phyloP scores from a whole-genome alignment of 2,888 invertebrate species.

The Pachliopta kotzebuea region DNA sequence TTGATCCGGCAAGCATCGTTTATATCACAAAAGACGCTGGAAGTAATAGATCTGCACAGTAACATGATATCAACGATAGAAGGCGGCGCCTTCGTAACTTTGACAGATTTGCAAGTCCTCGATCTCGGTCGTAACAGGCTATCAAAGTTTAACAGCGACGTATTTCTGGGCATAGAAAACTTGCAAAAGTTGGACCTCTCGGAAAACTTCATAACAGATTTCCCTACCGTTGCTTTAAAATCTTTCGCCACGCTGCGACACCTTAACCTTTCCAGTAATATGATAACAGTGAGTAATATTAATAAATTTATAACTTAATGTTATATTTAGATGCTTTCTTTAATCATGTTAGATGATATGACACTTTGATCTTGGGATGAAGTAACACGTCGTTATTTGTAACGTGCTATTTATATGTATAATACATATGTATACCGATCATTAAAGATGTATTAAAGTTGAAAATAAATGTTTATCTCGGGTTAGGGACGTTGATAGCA shows the following conservation, averaged over 20 bases:
- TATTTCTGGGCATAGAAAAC: conserved; percentile 88
- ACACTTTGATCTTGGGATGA: too few relatives aligned
- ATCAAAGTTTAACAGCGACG: conserved; percentile 90
- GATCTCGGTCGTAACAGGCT: conserved; percentile 90
- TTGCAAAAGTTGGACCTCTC: conserved; percentile 91
- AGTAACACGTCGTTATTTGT: too few relatives aligned
- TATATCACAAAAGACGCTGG: conserved; percentile 83
- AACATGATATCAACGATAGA: conserved; percentile 89
- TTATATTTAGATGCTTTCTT: background rate
- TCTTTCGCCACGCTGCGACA: conserved; percentile 85
- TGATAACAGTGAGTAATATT: conserved; percentile 84
- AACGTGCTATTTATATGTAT: background rate
- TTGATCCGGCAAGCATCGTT: conserved; percentile 85
- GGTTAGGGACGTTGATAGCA: too few relatives aligned
- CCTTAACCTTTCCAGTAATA: conserved; percentile 91
- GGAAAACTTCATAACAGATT: conserved; percentile 91
- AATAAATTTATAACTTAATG: background rate
- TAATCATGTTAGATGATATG: too few relatives aligned
- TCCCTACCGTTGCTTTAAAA: conserved; percentile 89
- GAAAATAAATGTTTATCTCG: too few relatives aligned
- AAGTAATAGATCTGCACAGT: conserved; percentile 88
- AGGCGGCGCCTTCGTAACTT: conserved; percentile 86
- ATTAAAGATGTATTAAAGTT: background rate
- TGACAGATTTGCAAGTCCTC: conserved; percentile 84
- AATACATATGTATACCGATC: background rate